Conservation (phyloP, 2,888 invertebrate genomes). For the Conomelus anceps region DNA sequence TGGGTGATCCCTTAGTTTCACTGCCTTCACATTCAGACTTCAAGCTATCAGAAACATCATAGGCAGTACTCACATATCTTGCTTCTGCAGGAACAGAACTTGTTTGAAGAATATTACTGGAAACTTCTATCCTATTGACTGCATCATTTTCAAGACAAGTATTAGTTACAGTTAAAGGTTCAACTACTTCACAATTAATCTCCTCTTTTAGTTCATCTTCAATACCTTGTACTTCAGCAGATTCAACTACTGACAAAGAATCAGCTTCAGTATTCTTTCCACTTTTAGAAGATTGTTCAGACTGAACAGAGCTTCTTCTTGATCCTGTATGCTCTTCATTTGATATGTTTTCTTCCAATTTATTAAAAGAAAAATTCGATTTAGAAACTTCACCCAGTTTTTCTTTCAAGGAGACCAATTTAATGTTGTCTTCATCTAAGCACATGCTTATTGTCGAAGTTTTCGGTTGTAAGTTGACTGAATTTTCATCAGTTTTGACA, state of each 20-base stretch:
- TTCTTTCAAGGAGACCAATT: neutral
- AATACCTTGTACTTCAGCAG: neutral
- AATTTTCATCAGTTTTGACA: neutral
- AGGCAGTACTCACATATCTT: neutral
- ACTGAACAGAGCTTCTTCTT: neutral
- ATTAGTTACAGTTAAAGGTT: neutral
- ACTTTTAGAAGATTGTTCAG: no score
- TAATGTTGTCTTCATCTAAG: neutral
- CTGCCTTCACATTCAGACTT: neutral
- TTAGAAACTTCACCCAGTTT: neutral
- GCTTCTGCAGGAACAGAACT: neutral
- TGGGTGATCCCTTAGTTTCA: neutral
- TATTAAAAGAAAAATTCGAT: neutral
- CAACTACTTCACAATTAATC: neutral
- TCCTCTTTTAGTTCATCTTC: neutral
- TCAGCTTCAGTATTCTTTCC: neutral
- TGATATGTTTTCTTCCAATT: neutral
- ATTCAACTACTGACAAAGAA: neutral
- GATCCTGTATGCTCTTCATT: neutral
- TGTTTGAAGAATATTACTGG: neutral
- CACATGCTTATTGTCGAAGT: neutral
- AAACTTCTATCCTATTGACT: neutral
- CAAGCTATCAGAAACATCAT: no score
- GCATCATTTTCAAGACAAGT: neutral
- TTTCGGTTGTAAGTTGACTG: neutral